Conservation (phyloP, 2,797 vertebrate genomes). For the Prionace glauca region DNA sequence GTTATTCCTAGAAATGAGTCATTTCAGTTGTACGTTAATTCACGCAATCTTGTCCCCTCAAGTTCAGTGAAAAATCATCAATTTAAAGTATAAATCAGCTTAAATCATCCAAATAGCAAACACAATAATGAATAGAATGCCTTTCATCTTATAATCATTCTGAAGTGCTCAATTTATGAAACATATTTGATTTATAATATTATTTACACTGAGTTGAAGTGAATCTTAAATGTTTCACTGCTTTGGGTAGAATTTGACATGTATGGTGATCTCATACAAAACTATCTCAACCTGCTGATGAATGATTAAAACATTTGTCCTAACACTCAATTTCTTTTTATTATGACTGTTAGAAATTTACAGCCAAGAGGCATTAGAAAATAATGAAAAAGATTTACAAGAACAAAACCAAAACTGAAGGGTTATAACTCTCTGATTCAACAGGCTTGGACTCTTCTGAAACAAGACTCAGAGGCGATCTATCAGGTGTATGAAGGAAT, state of each 20-base stretch:
- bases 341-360: neutral
- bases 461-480: neutral
- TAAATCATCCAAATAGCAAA: neutral
- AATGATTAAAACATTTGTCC: neutral
- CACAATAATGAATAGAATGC: neutral
- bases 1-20: neutral
- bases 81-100: neutral
- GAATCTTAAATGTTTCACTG: neutral
- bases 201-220: neutral
- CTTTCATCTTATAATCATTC: neutral
- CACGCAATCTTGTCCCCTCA: too few species aligned
- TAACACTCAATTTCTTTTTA: neutral
- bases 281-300: neutral
- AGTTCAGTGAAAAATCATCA: neutral
- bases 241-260: neutral
- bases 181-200: neutral
- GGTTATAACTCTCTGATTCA: neutral
- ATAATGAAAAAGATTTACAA: neutral
- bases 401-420: neutral
- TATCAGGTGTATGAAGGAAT: neutral
- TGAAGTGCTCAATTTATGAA: neutral
- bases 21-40: neutral
- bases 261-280: neutral
- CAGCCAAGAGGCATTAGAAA: neutral
- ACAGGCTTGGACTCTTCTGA: neutral